These are phyloP conservation scores for Aethina tumida DNA, from an alignment of 1,140 invertebrate species.

Conservation along the genomic window DNA sequence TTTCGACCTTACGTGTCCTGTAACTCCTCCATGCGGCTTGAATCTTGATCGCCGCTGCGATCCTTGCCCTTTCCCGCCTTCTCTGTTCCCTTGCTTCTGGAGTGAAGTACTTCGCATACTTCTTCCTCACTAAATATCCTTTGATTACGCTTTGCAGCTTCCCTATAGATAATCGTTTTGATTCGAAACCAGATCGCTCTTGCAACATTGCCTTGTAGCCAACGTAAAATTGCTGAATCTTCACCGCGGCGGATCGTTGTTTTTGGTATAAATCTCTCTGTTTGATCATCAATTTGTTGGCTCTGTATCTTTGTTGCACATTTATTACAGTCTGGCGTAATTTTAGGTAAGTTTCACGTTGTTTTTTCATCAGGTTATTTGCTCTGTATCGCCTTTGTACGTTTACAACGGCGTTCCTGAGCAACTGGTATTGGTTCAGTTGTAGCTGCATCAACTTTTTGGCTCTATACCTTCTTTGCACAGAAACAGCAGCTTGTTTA, in stretches of 20 bases:
- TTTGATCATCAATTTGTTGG: conserved; percentile 5
- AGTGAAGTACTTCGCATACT: conserved; percentile 23
- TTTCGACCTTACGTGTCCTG: conserved; percentile 34
- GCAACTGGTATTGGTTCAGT: conserved; percentile 21
- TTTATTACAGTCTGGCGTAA: conserved; percentile 3
- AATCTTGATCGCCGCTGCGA: conserved; percentile 48
- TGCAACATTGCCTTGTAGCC: conserved; percentile 20
- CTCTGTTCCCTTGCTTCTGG: conserved; percentile 38
- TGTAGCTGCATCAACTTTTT: conserved; percentile 26
- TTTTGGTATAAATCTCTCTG: conserved; percentile 26
- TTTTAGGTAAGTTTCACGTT: neutral
- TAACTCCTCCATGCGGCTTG: conserved; percentile 58
- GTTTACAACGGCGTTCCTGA: conserved; percentile 30
- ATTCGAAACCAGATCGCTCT: conserved; percentile 4
- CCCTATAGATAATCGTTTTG: conserved; percentile 16
- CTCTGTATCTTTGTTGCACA: conserved; percentile 9
- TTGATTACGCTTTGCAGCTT: conserved; percentile 37
- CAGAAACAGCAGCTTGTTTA: conserved; percentile 16
- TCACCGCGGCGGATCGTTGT: conserved; percentile 21
- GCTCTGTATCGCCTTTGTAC: conserved; percentile 40
- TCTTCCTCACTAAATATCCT: conserved; percentile 41
- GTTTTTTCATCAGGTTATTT: conserved; percentile 2
- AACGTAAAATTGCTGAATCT: conserved; percentile 27
- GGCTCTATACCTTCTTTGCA: conserved; percentile 30
- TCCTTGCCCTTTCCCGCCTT: conserved; percentile 30